phyloP scores from a whole-genome alignment of 2,797 vertebrate genomes.

The Heliangelus exortis region DNA sequence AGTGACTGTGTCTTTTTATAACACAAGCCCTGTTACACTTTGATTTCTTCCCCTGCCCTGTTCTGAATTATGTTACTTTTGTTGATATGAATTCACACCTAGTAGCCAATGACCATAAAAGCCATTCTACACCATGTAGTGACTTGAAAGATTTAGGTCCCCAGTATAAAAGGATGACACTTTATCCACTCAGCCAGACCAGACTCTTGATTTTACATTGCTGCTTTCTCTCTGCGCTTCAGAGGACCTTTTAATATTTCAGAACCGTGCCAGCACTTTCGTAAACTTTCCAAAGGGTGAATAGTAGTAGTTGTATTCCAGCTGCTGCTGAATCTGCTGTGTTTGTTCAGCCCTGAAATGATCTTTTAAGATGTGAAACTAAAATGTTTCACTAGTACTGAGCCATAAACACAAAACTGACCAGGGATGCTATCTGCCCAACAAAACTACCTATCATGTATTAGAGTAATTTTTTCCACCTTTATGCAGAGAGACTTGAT shows the following conservation, averaged over 20 bases:
- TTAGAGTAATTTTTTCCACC: neutral
- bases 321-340: conserved; percentile 71
- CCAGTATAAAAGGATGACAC: conserved; percentile 54
- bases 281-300: conserved; percentile 74
- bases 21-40: conserved; percentile 37
- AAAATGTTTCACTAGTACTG: conserved; percentile 68
- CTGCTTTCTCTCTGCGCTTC: conserved; percentile 67
- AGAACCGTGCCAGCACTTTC: conserved; percentile 57
- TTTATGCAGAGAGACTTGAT: conserved; percentile 1
- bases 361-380: conserved; percentile 77
- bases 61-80: conserved; percentile 62
- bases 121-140: conserved; percentile 42
- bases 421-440: conserved; percentile 24
- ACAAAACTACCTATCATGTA: conserved; percentile 47
- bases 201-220: conserved; percentile 66
- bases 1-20: conserved; percentile 39
- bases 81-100: conserved; percentile 57
- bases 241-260: conserved; percentile 74
- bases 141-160: conserved; percentile 66
- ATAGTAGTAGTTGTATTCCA: conserved; percentile 72
- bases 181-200: conserved; percentile 68
- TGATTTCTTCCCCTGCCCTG: conserved; percentile 58
- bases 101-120: conserved; percentile 64
- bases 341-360: conserved; percentile 77
- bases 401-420: conserved; percentile 68